Conservation (phyloP, 2,113 vertebrate genomes). For the Pyxicephalus adspersus region DNA sequence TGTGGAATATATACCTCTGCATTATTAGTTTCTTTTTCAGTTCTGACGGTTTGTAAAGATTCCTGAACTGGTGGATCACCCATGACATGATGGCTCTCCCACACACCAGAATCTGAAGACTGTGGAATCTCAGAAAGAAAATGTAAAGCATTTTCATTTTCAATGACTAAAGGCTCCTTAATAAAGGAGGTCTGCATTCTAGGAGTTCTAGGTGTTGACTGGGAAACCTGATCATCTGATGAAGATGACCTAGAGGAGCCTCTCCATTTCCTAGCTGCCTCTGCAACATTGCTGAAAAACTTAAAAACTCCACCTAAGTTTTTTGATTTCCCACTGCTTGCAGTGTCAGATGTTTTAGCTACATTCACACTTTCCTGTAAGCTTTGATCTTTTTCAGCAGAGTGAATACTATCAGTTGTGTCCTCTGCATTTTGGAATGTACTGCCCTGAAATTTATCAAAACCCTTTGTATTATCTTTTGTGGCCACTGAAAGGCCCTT, state of each 20-base stretch:
- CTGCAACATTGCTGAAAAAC: slow-evolving; percentile 84
- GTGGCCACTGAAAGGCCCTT: slow-evolving; percentile 81
- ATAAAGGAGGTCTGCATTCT: slow-evolving; percentile 56
- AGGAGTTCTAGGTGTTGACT: slow-evolving; percentile 65
- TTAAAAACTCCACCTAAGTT: slow-evolving; percentile 82
- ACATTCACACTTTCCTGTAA: slow-evolving; percentile 71
- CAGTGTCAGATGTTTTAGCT: slow-evolving; percentile 60
- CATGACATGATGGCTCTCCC: slow-evolving; percentile 61
- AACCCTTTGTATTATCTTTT: slow-evolving; percentile 71
- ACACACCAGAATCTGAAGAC: slow-evolving; percentile 64
- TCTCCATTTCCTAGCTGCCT: slow-evolving; percentile 83
- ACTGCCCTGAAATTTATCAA: slow-evolving; percentile 77
- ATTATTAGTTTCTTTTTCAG: neutral
- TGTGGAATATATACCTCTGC: neutral
- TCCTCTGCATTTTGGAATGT: slow-evolving; percentile 75
- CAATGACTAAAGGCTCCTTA: slow-evolving; percentile 65
- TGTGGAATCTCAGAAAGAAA: slow-evolving; percentile 59
- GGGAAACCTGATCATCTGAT: slow-evolving; percentile 70
- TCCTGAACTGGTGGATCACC: slow-evolving; percentile 39
- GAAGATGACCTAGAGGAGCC: slow-evolving; percentile 78
- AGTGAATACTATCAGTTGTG: slow-evolving; percentile 68
- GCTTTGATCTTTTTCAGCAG: slow-evolving; percentile 73
- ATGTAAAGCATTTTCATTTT: slow-evolving; percentile 65
- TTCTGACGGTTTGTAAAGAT: neutral
- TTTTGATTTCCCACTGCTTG: slow-evolving; percentile 67